Percentiles rank a stretch among this genome's conserved stretches.
Conservation (phyloP, 2,888 invertebrate genomes). For the Sesamia inferens region DNA sequence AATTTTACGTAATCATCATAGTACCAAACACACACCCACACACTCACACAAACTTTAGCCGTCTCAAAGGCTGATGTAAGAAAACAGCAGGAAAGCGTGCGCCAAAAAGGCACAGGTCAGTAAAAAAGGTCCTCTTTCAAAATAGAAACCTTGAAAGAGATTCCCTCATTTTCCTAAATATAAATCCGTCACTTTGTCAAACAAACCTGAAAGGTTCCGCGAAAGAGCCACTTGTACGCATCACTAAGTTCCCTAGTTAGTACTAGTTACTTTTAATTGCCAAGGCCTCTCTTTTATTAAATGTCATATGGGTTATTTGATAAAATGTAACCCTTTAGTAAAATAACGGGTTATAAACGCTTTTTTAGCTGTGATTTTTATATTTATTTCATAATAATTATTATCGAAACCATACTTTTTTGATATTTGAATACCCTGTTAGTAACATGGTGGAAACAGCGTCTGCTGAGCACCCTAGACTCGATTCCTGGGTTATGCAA, state of each 20-base stretch:
- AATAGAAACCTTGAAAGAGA: not conserved
- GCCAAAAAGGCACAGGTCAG: too few relatives aligned
- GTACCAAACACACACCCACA: too few relatives aligned
- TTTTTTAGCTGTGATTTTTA: not conserved
- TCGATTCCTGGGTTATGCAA: too few relatives aligned
- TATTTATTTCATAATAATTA: not conserved
- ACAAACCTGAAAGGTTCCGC: constrained; percentile 19
- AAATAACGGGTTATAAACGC: constrained; percentile 5
- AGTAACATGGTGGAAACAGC: too few relatives aligned
- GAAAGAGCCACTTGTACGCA: constrained; percentile 12
- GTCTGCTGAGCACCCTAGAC: too few relatives aligned
- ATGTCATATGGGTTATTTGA: not conserved
- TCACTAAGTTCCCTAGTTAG: constrained; percentile 34
- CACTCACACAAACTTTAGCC: too few relatives aligned
- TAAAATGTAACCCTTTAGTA: constrained; percentile 25
- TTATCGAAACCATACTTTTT: not conserved
- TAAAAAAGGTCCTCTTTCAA: too few relatives aligned
- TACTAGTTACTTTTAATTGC: constrained; percentile 47
- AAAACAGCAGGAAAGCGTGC: too few relatives aligned
- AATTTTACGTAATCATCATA: too few relatives aligned
- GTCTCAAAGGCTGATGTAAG: too few relatives aligned
- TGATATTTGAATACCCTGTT: too few relatives aligned
- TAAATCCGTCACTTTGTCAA: constrained; percentile 18
- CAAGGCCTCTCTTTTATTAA: constrained; percentile 18
- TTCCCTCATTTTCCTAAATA: constrained; percentile 6